Evolutionary conservation across 2,888 invertebrate species (phyloP).

Genomic region (Sarcophaga subvicina): DNA sequence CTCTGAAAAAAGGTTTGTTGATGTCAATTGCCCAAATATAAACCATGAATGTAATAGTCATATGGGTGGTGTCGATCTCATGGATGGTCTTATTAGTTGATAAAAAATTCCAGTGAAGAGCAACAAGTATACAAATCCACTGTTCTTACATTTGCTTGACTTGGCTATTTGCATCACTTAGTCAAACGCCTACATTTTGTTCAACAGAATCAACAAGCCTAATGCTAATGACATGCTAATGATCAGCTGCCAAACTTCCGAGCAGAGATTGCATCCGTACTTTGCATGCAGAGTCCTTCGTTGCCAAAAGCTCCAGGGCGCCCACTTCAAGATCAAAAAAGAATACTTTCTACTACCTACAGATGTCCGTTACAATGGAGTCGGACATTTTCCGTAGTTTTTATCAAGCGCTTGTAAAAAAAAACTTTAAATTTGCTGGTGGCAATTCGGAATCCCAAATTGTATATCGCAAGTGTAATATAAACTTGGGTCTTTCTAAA

Average conservation of each 20-base stretch:
- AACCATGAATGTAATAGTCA: no score
- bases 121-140: slow-evolving; percentile 63
- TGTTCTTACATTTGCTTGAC: slow-evolving; percentile 60
- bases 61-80: no score
- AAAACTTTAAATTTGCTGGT: slow-evolving; percentile 51
- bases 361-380: slow-evolving; percentile 15
- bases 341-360: slow-evolving; percentile 22
- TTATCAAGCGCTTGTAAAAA: slow-evolving; percentile 38
- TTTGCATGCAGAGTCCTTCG: no score
- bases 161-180: no score
- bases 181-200: slow-evolving; percentile 64
- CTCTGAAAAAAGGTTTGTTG: no score
- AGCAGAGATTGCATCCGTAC: no score
- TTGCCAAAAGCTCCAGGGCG: no score
- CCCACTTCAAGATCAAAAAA: slow-evolving; percentile 22
- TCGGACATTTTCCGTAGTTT: no score
- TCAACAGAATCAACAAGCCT: slow-evolving; percentile 44
- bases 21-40: no score
- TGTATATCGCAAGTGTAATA: no score
- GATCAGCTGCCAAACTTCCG: slow-evolving; percentile 57
- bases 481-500: neutral
- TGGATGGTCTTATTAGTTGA: slow-evolving; percentile 62
- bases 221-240: slow-evolving; percentile 36
- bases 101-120: slow-evolving; percentile 60
- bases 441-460: slow-evolving; percentile 46